Conservation (phyloP, 2,888 invertebrate genomes). For the Ectobius pallidus region DNA sequence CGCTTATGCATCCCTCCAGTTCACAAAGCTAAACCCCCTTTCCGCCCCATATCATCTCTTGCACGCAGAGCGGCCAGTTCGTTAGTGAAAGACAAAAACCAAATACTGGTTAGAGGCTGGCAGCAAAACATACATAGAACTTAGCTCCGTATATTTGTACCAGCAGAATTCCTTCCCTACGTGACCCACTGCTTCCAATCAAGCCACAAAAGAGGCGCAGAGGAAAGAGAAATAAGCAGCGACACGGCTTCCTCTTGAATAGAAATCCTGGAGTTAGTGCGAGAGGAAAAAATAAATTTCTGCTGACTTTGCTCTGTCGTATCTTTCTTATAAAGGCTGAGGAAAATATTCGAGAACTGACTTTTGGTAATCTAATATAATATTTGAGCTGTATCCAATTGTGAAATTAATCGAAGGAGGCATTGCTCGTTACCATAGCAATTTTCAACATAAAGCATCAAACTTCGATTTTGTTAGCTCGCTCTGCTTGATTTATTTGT, state of each 20-base stretch:
- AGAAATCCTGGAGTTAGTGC: not conserved
- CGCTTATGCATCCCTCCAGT: not conserved
- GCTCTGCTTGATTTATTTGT: no score
- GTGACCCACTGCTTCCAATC: slow-evolving; percentile 12
- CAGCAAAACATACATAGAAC: not conserved
- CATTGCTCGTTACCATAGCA: no score
- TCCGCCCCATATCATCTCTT: not conserved
- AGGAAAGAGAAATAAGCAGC: not conserved
- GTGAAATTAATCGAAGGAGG: no score
- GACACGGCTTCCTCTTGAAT: not conserved
- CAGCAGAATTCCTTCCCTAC: not conserved
- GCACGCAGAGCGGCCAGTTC: not conserved
- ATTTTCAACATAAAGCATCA: no score
- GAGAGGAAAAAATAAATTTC: not conserved
- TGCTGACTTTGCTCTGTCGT: not conserved
- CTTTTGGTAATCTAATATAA: no score
- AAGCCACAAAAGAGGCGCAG: not conserved
- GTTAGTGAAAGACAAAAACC: slow-evolving; percentile 20
- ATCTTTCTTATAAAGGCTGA: no score
- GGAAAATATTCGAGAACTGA: no score
- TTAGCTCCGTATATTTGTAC: not conserved
- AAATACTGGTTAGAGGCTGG: not conserved
- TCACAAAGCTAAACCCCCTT: not conserved
- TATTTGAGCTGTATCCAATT: no score
- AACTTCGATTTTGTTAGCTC: no score